Evolutionary conservation across 2,888 invertebrate genomes (phyloP).

Genomic region (Mesopsocus fuscifrons): DNA sequence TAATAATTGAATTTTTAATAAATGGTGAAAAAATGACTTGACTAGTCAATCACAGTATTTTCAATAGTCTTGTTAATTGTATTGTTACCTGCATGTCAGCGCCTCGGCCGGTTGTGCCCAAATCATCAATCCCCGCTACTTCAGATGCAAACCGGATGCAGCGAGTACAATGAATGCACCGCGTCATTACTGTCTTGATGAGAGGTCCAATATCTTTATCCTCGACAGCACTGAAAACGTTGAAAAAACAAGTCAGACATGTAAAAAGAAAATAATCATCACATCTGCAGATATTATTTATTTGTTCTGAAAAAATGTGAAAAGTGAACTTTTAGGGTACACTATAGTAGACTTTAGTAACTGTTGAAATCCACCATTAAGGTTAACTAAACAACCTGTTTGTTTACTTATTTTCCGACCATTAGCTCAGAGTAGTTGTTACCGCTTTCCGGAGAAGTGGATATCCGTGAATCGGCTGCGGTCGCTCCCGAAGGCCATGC

Average conservation of each 20-base stretch:
- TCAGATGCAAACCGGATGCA: constrained; percentile 97
- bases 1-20: constrained; percentile 7
- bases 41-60: neutral
- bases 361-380: too few relatives aligned
- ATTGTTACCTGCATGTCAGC: constrained; percentile 88
- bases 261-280: constrained; percentile 4
- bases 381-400: too few relatives aligned
- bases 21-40: constrained; percentile 6
- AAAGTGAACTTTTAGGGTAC: too few relatives aligned
- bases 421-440: constrained; percentile 17
- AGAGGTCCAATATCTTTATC: constrained; percentile 98
- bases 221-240: constrained; percentile 69
- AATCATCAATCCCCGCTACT: constrained; percentile 95
- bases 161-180: constrained; percentile 97
- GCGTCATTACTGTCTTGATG: constrained; percentile 97
- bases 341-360: too few relatives aligned
- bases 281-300: neutral
- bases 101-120: constrained; percentile 86
- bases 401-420: too few relatives aligned
- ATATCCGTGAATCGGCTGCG: constrained; percentile 87
- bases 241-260: constrained; percentile 1
- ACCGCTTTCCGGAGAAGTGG: constrained; percentile 78
- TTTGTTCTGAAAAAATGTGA: too few relatives aligned
- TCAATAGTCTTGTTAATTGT: too few relatives aligned
- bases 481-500: constrained; percentile 96